A percentile compares a stretch with the other conserved stretches of the same genome.
phyloP scores from a whole-genome alignment of 1,140 invertebrate species.

The Aporrectodea caliginosa region DNA sequence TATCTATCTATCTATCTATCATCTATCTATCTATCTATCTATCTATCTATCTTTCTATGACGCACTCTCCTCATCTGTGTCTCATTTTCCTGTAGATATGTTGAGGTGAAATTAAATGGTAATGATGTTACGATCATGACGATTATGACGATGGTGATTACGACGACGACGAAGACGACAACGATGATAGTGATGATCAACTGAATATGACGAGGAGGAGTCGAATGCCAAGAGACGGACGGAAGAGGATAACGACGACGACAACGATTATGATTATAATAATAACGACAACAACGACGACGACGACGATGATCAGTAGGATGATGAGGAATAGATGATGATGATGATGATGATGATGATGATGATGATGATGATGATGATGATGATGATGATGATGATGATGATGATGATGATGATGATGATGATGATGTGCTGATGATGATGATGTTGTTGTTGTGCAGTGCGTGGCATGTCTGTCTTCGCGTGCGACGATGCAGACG shows the following conservation, averaged over 20 bases:
- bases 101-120: no score
- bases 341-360: slow-evolving; percentile 5
- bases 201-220: not conserved
- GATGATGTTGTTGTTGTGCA: not conserved
- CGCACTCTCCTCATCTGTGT: no score
- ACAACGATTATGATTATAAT: not conserved
- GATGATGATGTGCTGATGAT: no score
- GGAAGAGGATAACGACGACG: not conserved
- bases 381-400: slow-evolving; percentile 6
- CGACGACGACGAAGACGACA: not conserved
- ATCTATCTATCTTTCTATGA: no score
- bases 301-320: not conserved
- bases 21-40: no score
- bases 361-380: slow-evolving; percentile 9
- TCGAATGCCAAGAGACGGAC: no score
- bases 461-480: not conserved
- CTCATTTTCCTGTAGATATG: no score
- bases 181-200: not conserved
- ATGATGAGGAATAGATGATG: slow-evolving; percentile 1
- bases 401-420: slow-evolving; percentile 4
- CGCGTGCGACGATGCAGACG: not conserved
- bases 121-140: no score
- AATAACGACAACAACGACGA: not conserved
- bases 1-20: no score
- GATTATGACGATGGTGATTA: not conserved